phyloP scores from a whole-genome alignment of 2,797 vertebrate genomes.

The Xerus rutilus region DNA sequence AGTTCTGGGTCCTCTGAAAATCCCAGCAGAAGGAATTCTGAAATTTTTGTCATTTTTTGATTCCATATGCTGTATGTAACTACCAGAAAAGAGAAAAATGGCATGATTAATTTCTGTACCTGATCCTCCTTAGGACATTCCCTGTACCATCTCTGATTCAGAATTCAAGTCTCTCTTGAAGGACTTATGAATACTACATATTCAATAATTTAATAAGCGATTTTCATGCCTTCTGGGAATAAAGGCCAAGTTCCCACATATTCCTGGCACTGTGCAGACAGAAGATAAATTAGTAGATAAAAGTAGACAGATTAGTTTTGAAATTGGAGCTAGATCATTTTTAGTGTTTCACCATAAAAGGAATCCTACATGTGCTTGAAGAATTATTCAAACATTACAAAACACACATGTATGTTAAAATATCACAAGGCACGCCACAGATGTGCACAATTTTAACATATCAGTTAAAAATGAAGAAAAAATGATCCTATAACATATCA shows the following conservation, averaged over 20 bases:
- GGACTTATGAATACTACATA: too few relatives aligned
- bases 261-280: background rate
- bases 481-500: background rate
- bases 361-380: too few relatives aligned
- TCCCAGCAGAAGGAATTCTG: background rate
- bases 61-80: too few relatives aligned
- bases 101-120: background rate
- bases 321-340: background rate
- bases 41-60: background rate
- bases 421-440: background rate
- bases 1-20: background rate
- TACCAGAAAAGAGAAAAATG: background rate
- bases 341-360: background rate
- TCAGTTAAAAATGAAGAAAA: background rate
- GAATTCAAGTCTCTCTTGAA: background rate
- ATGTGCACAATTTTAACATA: background rate
- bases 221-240: background rate
- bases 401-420: background rate
- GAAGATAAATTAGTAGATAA: too few relatives aligned
- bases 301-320: background rate
- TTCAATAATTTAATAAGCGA: background rate
- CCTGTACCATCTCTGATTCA: background rate
- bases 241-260: accelerated
- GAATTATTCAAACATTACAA: too few relatives aligned
- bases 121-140: background rate